These are phyloP conservation scores for Helobdella robusta DNA, from an alignment of 2,888 invertebrate species.

Conservation along the genomic window DNA sequence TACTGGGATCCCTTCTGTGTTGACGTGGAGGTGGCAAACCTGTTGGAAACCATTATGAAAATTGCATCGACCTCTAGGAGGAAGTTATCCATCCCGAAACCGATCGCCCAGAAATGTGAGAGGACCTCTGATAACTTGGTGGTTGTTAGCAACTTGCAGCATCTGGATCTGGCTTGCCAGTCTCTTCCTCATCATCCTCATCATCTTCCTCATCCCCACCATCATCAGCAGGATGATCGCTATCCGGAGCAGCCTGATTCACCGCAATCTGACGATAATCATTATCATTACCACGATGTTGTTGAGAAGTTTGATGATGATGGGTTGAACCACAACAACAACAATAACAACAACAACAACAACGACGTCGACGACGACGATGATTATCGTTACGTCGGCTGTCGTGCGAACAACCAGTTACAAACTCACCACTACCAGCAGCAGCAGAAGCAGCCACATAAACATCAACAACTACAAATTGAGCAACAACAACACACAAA, in stretches of 20 bases:
- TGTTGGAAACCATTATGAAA: not conserved
- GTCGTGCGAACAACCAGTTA: too few relatives aligned
- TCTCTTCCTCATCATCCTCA: not conserved
- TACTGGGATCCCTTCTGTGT: slow-evolving; percentile 25
- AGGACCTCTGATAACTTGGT: not conserved
- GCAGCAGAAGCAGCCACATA: not conserved
- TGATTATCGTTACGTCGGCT: too few relatives aligned
- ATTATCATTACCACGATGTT: not conserved
- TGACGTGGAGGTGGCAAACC: not conserved
- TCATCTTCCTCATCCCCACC: not conserved
- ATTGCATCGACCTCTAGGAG: not conserved
- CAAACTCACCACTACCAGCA: not conserved
- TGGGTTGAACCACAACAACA: not conserved
- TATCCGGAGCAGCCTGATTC: not conserved
- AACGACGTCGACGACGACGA: not conserved
- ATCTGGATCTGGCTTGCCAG: slow-evolving; percentile 10
- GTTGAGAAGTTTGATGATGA: not conserved
- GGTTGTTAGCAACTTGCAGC: not conserved
- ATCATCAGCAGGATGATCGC: not conserved
- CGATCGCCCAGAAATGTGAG: too few relatives aligned
- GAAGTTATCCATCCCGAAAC: too few relatives aligned
- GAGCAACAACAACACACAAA: slow-evolving; percentile 15
- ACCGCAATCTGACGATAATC: not conserved
- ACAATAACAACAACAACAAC: not conserved
- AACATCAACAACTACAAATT: slow-evolving; percentile 1